A percentile compares a stretch with the other conserved stretches of the same genome.
Evolutionary conservation across 1,140 invertebrate genomes (phyloP).

Genomic region (Drosophila santomea): DNA sequence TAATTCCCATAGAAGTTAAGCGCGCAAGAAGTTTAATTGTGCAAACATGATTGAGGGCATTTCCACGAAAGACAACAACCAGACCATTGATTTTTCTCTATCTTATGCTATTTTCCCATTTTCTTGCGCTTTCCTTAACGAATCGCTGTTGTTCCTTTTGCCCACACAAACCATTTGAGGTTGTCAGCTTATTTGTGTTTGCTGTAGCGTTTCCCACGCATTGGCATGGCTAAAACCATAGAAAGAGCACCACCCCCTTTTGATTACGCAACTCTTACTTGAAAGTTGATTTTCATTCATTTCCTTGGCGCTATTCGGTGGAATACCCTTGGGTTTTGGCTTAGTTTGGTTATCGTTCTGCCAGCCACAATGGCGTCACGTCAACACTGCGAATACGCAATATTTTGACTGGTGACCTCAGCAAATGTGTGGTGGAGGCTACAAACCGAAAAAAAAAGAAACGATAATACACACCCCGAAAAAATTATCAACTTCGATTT

Average conservation of each 20-base stretch:
- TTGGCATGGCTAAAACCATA: conserved; percentile 27
- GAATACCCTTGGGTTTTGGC: conserved; percentile 37
- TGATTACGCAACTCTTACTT: conserved; percentile 76
- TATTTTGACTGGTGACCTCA: conserved; percentile 71
- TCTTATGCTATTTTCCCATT: conserved; percentile 31
- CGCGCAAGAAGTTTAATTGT: conserved; percentile 43
- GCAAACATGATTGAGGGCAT: conserved; percentile 45
- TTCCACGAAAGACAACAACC: conserved; percentile 9
- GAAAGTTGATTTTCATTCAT: conserved; percentile 67
- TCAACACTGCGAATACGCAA: conserved; percentile 71
- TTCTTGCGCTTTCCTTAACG: conserved; percentile 22
- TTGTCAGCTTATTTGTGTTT: conserved; percentile 36
- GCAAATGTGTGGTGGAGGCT: conserved; percentile 28
- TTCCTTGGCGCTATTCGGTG: conserved; percentile 49
- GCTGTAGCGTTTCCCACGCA: conserved; percentile 32
- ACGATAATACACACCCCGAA: conserved; percentile 19
- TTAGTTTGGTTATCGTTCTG: conserved; percentile 27
- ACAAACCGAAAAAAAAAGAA: conserved; percentile 1
- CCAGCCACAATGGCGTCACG: conserved; percentile 62
- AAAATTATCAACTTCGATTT: conserved; percentile 15
- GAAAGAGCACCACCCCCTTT: conserved; percentile 14
- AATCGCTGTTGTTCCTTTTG: conserved; percentile 33
- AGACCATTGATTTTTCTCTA: conserved; percentile 43
- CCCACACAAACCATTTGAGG: conserved; percentile 24
- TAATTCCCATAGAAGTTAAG: conserved; percentile 18